A percentile compares a stretch with the other conserved stretches of the same genome.
phyloP scores from a whole-genome alignment of 2,113 vertebrate genomes.

The Rhinolophus ferrumequinum region DNA sequence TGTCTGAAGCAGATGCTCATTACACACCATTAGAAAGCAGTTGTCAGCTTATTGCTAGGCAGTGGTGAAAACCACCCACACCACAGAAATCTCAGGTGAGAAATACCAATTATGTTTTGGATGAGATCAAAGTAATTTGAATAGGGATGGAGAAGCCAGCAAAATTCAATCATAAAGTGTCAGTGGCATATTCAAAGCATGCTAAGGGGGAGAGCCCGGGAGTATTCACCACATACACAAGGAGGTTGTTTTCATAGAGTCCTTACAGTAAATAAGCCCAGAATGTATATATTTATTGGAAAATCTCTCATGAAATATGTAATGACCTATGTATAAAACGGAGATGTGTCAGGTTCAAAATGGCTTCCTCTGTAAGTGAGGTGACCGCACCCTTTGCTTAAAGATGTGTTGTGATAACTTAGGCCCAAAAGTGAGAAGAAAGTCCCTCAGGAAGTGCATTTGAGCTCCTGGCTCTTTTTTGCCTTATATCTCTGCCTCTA shows the following conservation, averaged over 20 bases:
- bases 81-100: not conserved
- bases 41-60: not conserved
- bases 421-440: not conserved
- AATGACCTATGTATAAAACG: not conserved
- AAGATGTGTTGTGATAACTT: not conserved
- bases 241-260: not conserved
- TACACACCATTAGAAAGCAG: not conserved
- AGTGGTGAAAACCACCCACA: not conserved
- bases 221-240: not conserved
- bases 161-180: not conserved
- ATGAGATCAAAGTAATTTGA: not conserved
- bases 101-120: not conserved
- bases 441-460: not conserved
- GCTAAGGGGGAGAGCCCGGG: rapidly evolving
- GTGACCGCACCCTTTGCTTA: not conserved
- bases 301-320: not conserved
- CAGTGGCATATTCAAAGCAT: not conserved
- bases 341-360: not conserved
- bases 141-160: not conserved
- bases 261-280: not conserved
- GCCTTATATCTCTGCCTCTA: not conserved
- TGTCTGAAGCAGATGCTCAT: not conserved
- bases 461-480: not conserved
- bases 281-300: not conserved
- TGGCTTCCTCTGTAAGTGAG: not conserved